Percentiles rank a stretch among this genome's conserved stretches.
These are phyloP conservation scores for Dynastes hyllus DNA, from an alignment of 2,888 invertebrate species.

Conservation along the genomic window DNA sequence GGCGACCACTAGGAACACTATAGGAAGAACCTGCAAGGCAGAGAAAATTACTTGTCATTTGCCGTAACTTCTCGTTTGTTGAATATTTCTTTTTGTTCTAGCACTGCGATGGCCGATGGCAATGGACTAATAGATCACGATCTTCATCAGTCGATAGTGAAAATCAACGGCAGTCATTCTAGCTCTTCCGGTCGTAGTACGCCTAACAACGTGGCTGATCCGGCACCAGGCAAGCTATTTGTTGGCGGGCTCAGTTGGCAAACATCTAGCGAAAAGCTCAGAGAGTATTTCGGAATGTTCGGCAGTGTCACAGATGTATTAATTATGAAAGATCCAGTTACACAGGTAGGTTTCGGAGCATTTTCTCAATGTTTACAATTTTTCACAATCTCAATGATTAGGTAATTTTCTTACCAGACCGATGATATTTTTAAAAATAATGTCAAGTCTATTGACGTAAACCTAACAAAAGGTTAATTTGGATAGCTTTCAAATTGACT, in stretches of 20 bases:
- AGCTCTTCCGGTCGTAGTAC: constrained; percentile 85
- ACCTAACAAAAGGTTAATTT: too few species aligned
- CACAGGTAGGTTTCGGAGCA: constrained; percentile 80
- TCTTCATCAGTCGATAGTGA: constrained; percentile 68
- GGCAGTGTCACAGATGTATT: constrained; percentile 93
- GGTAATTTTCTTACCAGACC: too few species aligned
- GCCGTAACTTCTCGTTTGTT: not conserved
- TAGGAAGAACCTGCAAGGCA: constrained; percentile 64
- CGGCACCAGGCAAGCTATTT: constrained; percentile 90
- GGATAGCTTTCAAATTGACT: too few species aligned
- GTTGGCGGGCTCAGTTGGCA: constrained; percentile 96
- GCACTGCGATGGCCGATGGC: constrained; percentile 73
- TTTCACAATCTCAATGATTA: too few species aligned
- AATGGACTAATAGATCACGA: constrained; percentile 74
- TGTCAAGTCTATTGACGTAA: not conserved
- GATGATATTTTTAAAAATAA: too few species aligned
- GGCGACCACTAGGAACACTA: constrained; percentile 56
- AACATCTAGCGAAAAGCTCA: constrained; percentile 92
- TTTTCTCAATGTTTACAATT: too few species aligned
- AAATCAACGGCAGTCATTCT: constrained; percentile 73
- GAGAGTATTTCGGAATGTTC: constrained; percentile 94
- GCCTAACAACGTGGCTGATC: constrained; percentile 79
- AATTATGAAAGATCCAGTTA: constrained; percentile 95
- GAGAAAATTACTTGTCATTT: constrained; percentile 12
- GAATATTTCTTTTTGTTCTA: constrained; percentile 59